phyloP scores from a whole-genome alignment of 2,113 vertebrate species.

The Phrynocephalus versicolor region DNA sequence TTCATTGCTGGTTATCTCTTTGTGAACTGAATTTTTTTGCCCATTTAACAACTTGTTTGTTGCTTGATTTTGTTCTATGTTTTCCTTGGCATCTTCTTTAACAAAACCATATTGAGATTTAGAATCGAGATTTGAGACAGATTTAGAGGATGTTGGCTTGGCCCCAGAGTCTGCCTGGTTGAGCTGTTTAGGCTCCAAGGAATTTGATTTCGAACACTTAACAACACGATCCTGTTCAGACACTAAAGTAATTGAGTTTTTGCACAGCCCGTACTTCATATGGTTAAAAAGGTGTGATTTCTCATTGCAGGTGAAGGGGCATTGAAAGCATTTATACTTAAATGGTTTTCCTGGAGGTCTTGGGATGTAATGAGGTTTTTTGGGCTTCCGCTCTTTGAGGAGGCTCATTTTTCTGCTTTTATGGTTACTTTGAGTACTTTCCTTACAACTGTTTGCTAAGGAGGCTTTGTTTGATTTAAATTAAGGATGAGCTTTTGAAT shows the following conservation, averaged over 20 bases:
- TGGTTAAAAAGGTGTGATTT: constrained; percentile 99
- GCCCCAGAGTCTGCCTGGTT: constrained; percentile 54
- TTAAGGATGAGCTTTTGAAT: constrained; percentile 58
- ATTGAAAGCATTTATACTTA: constrained; percentile 99
- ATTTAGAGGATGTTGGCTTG: constrained; percentile 65
- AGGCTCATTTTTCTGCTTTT: constrained; percentile 79
- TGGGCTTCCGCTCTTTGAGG: constrained; percentile 90
- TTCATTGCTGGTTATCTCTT: constrained; percentile 48
- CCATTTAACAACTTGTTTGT: constrained; percentile 51
- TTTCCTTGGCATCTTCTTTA: constrained; percentile 76
- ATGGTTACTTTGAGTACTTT: constrained; percentile 37
- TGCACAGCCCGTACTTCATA: constrained; percentile 98
- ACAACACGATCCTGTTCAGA: constrained; percentile 83
- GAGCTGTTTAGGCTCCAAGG: constrained; percentile 69
- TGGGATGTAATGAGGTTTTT: constrained; percentile 97
- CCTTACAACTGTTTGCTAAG: constrained; percentile 34
- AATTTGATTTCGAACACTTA: constrained; percentile 70
- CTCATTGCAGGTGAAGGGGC: constrained; percentile 97
- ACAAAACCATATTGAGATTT: constrained; percentile 68
- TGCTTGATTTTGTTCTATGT: constrained; percentile 58
- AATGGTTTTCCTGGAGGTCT: constrained; percentile 95
- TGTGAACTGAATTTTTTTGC: constrained; percentile 59
- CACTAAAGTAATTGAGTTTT: constrained; percentile 94
- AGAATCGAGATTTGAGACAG: constrained; percentile 59
- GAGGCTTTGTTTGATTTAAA: constrained; percentile 19